phyloP scores from a whole-genome alignment of 1,140 invertebrate genomes.

The Globodera rostochiensis region DNA sequence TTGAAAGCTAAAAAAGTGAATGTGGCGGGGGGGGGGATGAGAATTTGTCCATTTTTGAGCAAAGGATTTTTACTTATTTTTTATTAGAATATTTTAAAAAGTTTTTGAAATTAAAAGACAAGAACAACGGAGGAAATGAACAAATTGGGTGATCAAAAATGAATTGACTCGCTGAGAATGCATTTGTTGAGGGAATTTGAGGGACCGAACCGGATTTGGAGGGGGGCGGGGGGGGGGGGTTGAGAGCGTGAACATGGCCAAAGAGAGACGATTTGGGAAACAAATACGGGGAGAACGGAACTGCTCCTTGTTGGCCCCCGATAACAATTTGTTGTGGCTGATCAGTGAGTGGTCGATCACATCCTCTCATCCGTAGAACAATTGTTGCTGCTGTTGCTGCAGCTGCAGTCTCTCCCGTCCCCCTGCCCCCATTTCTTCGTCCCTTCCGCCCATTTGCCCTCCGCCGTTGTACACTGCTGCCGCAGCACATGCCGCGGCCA shows the following conservation, averaged over 20 bases:
- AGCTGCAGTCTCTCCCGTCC: not conserved
- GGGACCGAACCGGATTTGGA: not conserved
- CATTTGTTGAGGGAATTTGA: not conserved
- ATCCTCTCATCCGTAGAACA: not conserved
- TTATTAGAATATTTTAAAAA: not conserved
- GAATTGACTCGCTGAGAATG: not conserved
- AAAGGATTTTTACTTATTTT: not conserved
- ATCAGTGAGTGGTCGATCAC: not conserved
- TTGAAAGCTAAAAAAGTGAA: too few relatives aligned
- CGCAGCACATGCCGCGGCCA: conserved; percentile 18
- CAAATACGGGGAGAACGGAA: not conserved
- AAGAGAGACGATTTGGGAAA: not conserved
- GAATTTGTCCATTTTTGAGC: too few relatives aligned
- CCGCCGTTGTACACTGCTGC: conserved; percentile 5
- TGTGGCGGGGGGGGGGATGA: too few relatives aligned
- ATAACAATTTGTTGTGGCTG: too few relatives aligned
- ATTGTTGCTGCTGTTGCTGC: not conserved
- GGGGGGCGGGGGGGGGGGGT: too few relatives aligned
- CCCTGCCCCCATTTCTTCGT: not conserved
- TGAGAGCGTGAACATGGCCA: not conserved
- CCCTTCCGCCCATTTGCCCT: not conserved
- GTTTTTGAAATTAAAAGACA: not conserved
- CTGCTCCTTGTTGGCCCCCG: too few relatives aligned
- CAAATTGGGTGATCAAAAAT: not conserved
- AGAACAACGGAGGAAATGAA: not conserved